Percentiles rank a stretch among this genome's conserved stretches.
These are phyloP conservation scores for Cynocephalus volans DNA, from an alignment of 2,113 vertebrate species.

Conservation along the genomic window DNA sequence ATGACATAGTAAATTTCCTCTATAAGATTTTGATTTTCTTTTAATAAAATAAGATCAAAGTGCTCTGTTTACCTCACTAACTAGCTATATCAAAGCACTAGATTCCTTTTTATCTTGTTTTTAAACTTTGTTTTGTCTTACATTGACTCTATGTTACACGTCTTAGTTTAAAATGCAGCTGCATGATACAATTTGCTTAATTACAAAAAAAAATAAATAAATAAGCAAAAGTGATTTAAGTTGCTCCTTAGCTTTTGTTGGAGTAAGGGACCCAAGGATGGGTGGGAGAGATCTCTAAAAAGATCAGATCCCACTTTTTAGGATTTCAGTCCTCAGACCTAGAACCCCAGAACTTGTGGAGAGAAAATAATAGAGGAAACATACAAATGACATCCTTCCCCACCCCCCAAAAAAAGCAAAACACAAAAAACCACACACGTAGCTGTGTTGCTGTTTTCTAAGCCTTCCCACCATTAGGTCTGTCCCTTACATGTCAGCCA, in stretches of 20 bases:
- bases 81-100: not conserved
- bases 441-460: not conserved
- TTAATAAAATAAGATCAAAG: not conserved
- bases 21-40: not conserved
- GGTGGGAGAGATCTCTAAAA: not conserved
- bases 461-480: not conserved
- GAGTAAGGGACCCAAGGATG: not conserved
- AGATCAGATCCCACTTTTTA: not conserved
- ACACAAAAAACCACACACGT: not conserved
- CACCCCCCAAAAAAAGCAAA: not conserved
- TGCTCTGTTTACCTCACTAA: not conserved
- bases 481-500: not conserved
- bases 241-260: not conserved
- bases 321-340: not conserved
- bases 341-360: not conserved
- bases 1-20: not conserved
- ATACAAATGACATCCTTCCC: not conserved
- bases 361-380: not conserved
- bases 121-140: not conserved
- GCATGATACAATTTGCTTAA: not conserved
- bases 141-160: not conserved
- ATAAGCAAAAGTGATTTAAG: not conserved
- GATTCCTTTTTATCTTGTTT: not conserved
- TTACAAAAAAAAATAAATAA: not conserved
- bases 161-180: not conserved